Evolutionary conservation across 2,113 vertebrate genomes (phyloP).

Genomic region (Anas platyrhynchos): DNA sequence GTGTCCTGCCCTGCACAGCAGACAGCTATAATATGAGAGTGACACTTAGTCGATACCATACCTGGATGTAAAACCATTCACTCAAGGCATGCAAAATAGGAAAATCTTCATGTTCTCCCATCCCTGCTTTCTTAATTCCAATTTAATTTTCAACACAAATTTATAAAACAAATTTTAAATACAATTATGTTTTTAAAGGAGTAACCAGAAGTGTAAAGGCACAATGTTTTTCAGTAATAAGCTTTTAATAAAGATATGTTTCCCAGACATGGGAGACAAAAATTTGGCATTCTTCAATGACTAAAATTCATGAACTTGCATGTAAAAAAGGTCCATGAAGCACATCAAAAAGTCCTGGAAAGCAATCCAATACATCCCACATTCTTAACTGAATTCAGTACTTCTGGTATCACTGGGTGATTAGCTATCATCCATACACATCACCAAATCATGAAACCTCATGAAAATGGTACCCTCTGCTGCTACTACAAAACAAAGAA

Average conservation of each 20-base stretch:
- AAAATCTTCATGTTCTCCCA: not conserved
- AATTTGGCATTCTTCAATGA: not conserved
- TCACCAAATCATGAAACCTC: not conserved
- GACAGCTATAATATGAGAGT: not conserved
- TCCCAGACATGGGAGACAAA: not conserved
- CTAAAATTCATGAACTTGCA: not conserved
- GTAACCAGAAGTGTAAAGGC: not conserved
- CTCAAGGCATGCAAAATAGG: not conserved
- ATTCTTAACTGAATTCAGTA: not conserved
- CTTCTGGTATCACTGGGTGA: not conserved
- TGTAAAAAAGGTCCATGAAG: not conserved
- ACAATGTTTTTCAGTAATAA: not conserved
- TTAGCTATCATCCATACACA: not conserved
- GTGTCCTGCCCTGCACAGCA: not conserved
- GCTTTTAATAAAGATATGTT: not conserved
- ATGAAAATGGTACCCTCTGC: not conserved
- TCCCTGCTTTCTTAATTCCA: not conserved
- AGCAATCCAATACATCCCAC: not conserved
- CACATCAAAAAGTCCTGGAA: not conserved
- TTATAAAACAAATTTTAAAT: not conserved
- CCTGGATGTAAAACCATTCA: not conserved
- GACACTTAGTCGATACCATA: not conserved
- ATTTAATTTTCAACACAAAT: not conserved
- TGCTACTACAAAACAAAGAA: not conserved
- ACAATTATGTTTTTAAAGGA: not conserved